Conservation (phyloP, 2,797 vertebrate species). For the Protonibea diacanthus region DNA sequence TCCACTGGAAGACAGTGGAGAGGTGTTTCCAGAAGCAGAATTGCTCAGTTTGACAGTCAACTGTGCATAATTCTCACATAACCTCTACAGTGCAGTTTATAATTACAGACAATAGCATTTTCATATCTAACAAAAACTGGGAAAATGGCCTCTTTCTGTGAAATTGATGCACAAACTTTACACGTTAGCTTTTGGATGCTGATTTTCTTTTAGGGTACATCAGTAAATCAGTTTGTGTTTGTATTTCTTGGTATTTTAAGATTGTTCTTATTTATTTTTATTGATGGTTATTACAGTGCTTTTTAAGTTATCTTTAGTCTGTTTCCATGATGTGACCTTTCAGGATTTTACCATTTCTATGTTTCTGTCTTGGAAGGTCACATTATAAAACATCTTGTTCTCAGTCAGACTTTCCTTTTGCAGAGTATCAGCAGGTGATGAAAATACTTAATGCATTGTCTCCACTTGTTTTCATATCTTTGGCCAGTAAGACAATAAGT, state of each 20-base stretch:
- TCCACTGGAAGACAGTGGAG: conserved; percentile 2
- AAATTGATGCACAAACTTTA: background rate
- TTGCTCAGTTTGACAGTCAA: background rate
- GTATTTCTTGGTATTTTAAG: background rate
- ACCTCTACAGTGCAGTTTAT: conserved; percentile 4
- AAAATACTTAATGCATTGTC: background rate
- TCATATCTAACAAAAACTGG: background rate
- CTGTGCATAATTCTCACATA: conserved; percentile 2
- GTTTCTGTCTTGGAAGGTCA: background rate
- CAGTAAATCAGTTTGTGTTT: no score
- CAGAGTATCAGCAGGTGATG: background rate
- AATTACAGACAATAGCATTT: conserved; percentile 13
- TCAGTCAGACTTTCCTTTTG: background rate
- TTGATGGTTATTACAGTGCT: no score
- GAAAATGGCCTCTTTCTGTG: background rate
- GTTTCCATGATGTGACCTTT: background rate
- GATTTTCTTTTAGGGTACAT: background rate
- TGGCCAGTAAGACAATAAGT: no score
- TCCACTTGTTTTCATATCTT: no score
- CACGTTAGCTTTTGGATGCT: background rate
- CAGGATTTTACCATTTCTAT: background rate
- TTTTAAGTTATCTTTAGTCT: background rate
- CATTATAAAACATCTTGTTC: background rate
- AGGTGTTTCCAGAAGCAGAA: conserved; percentile 5
- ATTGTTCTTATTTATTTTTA: background rate